phyloP scores from a whole-genome alignment of 2,797 vertebrate genomes.

The Halcyon chelicuti region DNA sequence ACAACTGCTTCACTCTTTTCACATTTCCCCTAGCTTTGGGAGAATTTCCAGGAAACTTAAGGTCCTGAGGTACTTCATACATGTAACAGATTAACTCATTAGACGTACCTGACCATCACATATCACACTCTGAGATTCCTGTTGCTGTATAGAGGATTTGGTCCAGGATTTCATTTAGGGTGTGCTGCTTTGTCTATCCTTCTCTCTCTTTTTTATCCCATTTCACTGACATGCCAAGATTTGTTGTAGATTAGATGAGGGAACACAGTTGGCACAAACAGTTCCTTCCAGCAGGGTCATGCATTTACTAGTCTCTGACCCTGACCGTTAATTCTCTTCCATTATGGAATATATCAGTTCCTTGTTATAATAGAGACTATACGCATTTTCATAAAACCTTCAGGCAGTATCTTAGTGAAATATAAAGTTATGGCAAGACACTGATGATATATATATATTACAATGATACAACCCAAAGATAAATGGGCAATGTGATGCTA shows the following conservation, averaged over 20 bases:
- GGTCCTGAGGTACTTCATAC: rapidly evolving
- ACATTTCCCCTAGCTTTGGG: not conserved
- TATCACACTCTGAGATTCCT: not conserved
- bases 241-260: not conserved
- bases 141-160: not conserved
- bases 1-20: not conserved
- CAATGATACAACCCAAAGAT: not conserved
- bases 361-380: not conserved
- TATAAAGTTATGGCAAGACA: not conserved
- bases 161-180: not conserved
- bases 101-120: not conserved
- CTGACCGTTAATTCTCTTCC: not conserved
- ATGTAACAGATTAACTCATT: not conserved
- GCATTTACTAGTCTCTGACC: not conserved
- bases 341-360: not conserved
- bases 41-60: not conserved
- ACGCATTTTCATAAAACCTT: conserved; percentile 18
- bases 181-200: not conserved
- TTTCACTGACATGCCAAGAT: not conserved
- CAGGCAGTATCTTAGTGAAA: not conserved
- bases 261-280: rapidly evolving
- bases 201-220: not conserved
- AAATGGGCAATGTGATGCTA: not conserved
- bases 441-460: not conserved
- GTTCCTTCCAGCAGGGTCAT: not conserved